Base-by-base conservation (phyloP, 2,113 vertebrate species). In the Indri indri region DNA sequence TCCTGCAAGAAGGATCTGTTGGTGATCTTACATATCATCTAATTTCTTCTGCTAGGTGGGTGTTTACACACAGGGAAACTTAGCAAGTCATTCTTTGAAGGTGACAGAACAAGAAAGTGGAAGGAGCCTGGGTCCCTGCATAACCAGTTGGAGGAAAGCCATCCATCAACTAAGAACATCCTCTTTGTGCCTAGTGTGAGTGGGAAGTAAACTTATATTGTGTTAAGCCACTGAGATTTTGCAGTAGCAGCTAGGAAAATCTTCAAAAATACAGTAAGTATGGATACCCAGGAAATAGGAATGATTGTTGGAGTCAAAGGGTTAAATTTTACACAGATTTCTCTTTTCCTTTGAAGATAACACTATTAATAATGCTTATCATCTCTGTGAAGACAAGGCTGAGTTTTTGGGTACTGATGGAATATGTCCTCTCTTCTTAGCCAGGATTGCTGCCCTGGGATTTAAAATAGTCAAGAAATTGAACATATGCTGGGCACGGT, bases 311-410 rank as follows among this genome's bases (percentile, higher is more conserved):
- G 68, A 90, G 50, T 80, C 34, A 45, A 18, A 52, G 20, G 10
- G 79, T 73, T 61, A 63, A 93, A 83, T 27, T 83, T 94, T 83
- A 47, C 0, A 92, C 14, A 68, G 42, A 63, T 8, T 80, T 86
- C 59, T 92, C 47, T 63, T 80, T 92, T 79, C 17, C 27, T 94
- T 71, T 63, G 42, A 95, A 86, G 77, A 57, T 77, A 91, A 20
- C 66, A 10, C 6, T 77, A 3, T 82, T 77, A 71, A 76, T 81
- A 92, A 86, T 81, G 3, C 65, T 76, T 37, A 42, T 81, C n/a
- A 91, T 45, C 63, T 88, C 47, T 81, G 6, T 76, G n/a, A 52
- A 70, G 17, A 74, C 27, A 66, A 65, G 47, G 9, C 20, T 89
- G 23, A 88, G 18, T 89, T 89, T 88, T 82, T 47, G 68, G 52